Evolutionary conservation across 64 coral and sea anemone genomes (phyloP).

Genomic region (Dendronephthya gigantea): DNA sequence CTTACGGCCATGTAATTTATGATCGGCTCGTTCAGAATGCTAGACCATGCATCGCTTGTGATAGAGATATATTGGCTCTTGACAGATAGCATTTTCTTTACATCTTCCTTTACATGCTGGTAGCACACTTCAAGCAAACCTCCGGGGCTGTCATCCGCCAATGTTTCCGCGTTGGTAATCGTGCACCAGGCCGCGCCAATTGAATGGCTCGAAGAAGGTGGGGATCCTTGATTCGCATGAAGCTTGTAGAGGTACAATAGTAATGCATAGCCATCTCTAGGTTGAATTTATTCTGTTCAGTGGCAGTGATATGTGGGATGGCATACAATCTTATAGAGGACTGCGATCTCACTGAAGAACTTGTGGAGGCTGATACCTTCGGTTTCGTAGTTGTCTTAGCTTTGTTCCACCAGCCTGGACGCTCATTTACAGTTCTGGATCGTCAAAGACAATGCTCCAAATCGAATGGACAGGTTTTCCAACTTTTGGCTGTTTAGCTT

Average conservation of each 20-base stretch:
- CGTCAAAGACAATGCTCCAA: not conserved
- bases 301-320: not conserved
- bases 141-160: not conserved
- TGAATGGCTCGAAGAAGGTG: not conserved
- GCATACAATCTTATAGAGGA: not conserved
- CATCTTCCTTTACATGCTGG: not conserved
- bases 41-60: not conserved
- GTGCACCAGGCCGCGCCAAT: not conserved
- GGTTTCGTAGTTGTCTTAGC: not conserved
- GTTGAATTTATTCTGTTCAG: not conserved
- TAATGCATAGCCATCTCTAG: not conserved
- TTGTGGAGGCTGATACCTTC: not conserved
- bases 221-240: not conserved
- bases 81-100: not conserved
- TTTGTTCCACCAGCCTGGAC: slow-evolving; percentile 8
- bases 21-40: not conserved
- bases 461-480: not conserved
- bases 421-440: not conserved
- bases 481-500: slow-evolving; percentile 7
- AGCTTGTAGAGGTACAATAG: not conserved
- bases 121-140: not conserved
- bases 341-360: not conserved
- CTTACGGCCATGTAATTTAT: not conserved
- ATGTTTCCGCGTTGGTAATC: not conserved
- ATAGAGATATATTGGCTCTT: not conserved